Conservation (phyloP, 2,113 vertebrate species). For the Neogale vison region DNA sequence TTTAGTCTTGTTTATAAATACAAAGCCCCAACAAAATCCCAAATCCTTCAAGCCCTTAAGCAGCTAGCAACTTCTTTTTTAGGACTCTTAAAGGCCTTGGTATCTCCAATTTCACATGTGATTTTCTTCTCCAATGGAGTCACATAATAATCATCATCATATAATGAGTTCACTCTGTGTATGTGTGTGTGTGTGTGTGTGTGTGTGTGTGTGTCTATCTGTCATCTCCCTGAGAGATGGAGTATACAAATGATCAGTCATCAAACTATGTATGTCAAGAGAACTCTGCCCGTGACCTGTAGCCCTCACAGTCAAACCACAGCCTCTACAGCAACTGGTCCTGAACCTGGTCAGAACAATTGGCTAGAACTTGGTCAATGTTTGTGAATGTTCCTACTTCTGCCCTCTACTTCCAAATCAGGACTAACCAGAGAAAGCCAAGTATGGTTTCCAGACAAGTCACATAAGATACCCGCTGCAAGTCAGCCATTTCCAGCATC, state of each 20-base stretch:
- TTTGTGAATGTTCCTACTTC: not conserved
- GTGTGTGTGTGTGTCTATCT: not conserved
- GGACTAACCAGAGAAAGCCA: not conserved
- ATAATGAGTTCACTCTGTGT: not conserved
- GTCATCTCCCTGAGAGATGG: not conserved
- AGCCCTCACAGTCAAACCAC: not conserved
- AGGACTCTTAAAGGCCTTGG: not conserved
- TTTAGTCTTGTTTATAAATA: not conserved
- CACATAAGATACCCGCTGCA: fast-evolving
- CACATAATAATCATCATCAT: too few species aligned
- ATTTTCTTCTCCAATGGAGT: not conserved
- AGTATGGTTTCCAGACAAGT: not conserved
- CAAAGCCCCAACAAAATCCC: not conserved
- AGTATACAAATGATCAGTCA: not conserved
- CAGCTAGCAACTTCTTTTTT: not conserved
- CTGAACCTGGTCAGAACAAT: not conserved
- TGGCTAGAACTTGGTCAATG: not conserved
- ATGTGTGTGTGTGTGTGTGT: not conserved
- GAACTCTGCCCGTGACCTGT: not conserved
- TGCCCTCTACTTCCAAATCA: not conserved
- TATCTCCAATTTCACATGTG: not conserved
- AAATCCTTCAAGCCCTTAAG: not conserved
- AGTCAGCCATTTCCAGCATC: fast-evolving
- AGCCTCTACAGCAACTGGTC: not conserved
- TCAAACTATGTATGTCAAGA: fast-evolving